Evolutionary conservation across 2,888 invertebrate species (phyloP), one percentile per base, ranked within the genome.

Genomic region (Drosophila meridionalis): DNA sequence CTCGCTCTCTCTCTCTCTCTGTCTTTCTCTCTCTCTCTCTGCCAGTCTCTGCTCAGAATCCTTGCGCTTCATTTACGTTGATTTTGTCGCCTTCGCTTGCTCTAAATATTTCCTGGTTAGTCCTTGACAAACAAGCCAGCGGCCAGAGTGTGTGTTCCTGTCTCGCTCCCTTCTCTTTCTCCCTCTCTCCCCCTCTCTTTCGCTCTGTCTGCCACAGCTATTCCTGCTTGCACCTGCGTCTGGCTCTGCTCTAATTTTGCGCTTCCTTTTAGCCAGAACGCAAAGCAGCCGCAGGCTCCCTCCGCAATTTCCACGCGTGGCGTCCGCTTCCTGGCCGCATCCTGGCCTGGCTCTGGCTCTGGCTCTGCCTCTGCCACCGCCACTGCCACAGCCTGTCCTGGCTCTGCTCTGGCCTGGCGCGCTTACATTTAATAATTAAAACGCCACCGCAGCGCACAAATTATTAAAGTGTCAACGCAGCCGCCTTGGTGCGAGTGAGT

Each of bases 361-460:
- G 20, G 38, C 38, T 36, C 43, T 12, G 52, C 48, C 61, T 8
- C 48, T 8, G 26, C 32, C 34, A n/a, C 48, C 0, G 20, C 26
- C 11, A 14, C 48, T 11, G 28, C 47, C 47, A 6, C 28, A n/a
- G 42, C 65, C 60, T 59, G 40, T 28, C 47, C 48, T 8, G 30
- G 14, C 48, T n/a, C 28, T 14, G 47, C 34, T 4, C 8, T 14
- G 55, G 20, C 53, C 34, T 53, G 38, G 48, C n/a, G 48, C 50
- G 76, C 79, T 81, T 88, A 78, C 90, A 90, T 91, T 92, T 91
- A 91, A 92, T 92, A 92, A 92, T 91, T 91, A 92, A 91, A 91
- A 92, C 80, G 89, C 90, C 90, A 91, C 79, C 89, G 84, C 91
- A 73, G 69, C 82, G 84, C 76, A 80, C 82, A 90, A 90, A 91